A percentile compares a stretch with the other conserved stretches of the same genome.
Evolutionary conservation across 1,140 invertebrate species (phyloP).

Genomic region (Drosophila pachea): DNA sequence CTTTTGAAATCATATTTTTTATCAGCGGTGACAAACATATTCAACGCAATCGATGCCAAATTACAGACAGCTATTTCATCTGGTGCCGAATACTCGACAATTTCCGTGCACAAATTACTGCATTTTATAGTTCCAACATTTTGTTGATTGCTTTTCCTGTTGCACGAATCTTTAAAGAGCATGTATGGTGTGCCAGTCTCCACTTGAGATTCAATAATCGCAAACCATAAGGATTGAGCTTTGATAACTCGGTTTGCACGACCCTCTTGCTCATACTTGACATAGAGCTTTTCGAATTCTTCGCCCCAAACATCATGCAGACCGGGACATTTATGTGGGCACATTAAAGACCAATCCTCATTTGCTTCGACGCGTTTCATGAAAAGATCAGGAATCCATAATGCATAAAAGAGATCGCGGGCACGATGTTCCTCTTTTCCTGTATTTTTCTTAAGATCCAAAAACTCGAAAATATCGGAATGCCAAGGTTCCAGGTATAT

Average conservation of each 20-base stretch:
- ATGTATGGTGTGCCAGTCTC: constrained; percentile 99
- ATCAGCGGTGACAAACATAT: constrained; percentile 93
- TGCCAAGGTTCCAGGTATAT: constrained; percentile 99
- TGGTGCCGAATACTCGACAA: constrained; percentile 93
- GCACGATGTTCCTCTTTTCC: constrained; percentile 96
- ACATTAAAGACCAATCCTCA: constrained; percentile 97
- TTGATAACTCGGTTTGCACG: constrained; percentile 87
- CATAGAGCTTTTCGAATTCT: constrained; percentile 95
- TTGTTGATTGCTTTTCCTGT: constrained; percentile 98
- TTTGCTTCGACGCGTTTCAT: constrained; percentile 97
- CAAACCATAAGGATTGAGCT: constrained; percentile 95
- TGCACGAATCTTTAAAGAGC: constrained; percentile 98
- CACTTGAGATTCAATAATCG: constrained; percentile 96
- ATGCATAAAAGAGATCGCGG: constrained; percentile 97
- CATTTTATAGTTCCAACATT: constrained; percentile 99
- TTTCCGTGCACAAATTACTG: constrained; percentile 99
- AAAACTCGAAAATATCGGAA: constrained; percentile 96
- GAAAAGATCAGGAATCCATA: constrained; percentile 99
- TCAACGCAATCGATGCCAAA: constrained; percentile 98
- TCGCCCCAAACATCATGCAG: constrained; percentile 95
- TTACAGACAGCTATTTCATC: constrained; percentile 99
- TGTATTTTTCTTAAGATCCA: constrained; percentile 96
- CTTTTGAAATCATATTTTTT: constrained; percentile 94
- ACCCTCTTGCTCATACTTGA: constrained; percentile 92
- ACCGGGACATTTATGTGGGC: constrained; percentile 95